Evolutionary conservation across 2,888 invertebrate genomes (phyloP).

Genomic region (Phasia obesa): DNA sequence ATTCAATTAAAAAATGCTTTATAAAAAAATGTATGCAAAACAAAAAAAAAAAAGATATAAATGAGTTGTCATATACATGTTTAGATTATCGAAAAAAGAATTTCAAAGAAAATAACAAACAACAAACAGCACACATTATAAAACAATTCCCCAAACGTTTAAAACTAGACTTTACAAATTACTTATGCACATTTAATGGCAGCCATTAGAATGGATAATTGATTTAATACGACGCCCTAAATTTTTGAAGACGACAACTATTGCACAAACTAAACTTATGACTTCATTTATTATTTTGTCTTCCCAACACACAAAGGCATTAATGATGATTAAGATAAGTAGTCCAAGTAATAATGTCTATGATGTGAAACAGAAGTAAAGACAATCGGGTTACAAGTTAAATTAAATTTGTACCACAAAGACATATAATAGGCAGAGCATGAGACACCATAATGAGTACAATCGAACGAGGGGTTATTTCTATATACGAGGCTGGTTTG

Average conservation of each 20-base stretch:
- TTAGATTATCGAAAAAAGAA: neutral
- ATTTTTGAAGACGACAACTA: slow-evolving; percentile 10
- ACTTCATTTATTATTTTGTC: slow-evolving; percentile 3
- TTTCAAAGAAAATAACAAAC: neutral
- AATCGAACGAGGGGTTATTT: neutral
- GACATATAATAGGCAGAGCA: neutral
- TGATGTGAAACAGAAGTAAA: neutral
- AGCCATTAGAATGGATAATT: slow-evolving; percentile 55
- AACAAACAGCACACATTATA: neutral
- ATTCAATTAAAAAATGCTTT: too few relatives aligned
- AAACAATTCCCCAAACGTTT: neutral
- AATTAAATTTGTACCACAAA: slow-evolving; percentile 21
- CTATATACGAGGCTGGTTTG: neutral
- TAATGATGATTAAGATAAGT: neutral
- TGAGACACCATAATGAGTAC: neutral
- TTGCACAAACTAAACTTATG: neutral
- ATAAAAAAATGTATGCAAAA: too few relatives aligned
- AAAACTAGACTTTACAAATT: slow-evolving; percentile 14
- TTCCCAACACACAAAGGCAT: neutral
- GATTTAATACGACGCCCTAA: slow-evolving; percentile 54
- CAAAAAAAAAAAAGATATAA: too few relatives aligned
- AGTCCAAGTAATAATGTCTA: neutral
- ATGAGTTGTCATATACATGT: neutral
- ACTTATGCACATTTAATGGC: slow-evolving; percentile 55
- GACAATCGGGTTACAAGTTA: slow-evolving; percentile 5